Percentiles rank a stretch among this genome's conserved stretches.
Evolutionary conservation across 2,797 vertebrate genomes (phyloP).

Genomic region (Epinephelus coioides): DNA sequence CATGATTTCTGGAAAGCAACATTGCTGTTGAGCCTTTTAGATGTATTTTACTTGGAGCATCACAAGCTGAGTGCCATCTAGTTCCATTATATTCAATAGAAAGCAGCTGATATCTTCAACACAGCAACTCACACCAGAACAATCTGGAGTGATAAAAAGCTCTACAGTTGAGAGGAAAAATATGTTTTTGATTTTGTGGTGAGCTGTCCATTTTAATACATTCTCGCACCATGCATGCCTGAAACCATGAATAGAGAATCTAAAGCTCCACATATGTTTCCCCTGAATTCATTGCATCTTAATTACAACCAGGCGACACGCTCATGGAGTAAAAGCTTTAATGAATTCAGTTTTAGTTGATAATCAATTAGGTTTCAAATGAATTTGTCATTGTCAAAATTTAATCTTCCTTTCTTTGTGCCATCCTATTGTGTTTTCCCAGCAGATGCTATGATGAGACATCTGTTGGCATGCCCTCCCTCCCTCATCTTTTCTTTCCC

Average conservation of each 20-base stretch:
- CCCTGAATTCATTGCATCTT: constrained; percentile 42
- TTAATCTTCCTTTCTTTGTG: constrained; percentile 58
- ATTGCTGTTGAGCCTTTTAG: no score
- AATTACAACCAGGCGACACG: constrained; percentile 45
- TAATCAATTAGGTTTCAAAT: constrained; percentile 71
- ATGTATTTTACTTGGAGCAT: no score
- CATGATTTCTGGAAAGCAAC: no score
- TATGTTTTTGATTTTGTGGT: no score
- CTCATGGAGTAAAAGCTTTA: constrained; percentile 36
- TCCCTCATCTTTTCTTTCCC: constrained; percentile 41
- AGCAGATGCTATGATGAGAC: constrained; percentile 66
- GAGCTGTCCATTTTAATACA: not conserved
- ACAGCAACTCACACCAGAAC: no score
- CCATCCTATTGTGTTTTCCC: constrained; percentile 60
- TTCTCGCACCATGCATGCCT: not conserved
- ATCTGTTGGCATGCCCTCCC: constrained; percentile 60
- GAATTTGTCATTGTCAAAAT: constrained; percentile 68
- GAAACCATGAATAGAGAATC: constrained; percentile 20
- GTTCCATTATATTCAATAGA: no score
- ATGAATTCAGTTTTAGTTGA: constrained; percentile 65
- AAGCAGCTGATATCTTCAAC: no score
- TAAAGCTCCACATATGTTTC: constrained; percentile 36
- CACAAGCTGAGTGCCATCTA: no score
- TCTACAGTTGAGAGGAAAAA: no score
- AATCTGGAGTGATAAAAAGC: no score